Conservation (phyloP, 1,140 invertebrate species). For the Scaptomyza hsui region DNA sequence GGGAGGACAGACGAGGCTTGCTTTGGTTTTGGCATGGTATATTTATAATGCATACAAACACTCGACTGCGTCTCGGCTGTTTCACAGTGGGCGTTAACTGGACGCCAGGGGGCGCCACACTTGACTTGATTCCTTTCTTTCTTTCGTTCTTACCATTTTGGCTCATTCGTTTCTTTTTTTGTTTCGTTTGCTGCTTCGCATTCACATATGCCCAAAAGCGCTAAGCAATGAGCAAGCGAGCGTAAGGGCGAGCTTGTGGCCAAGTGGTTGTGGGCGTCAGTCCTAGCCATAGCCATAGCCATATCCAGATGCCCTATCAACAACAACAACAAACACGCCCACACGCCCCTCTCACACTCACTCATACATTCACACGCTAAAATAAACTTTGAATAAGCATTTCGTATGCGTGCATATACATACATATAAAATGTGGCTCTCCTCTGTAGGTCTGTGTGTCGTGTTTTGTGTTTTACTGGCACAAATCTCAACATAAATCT, state of each 20-base stretch:
- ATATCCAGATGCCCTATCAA: slow-evolving; percentile 45
- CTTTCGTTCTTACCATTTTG: slow-evolving; percentile 17
- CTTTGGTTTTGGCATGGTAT: slow-evolving; percentile 60
- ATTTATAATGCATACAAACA: slow-evolving; percentile 79
- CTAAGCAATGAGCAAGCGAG: slow-evolving; percentile 36
- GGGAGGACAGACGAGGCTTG: not conserved
- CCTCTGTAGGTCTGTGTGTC: slow-evolving; percentile 21
- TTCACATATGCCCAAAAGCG: slow-evolving; percentile 52
- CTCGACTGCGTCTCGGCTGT: slow-evolving; percentile 39
- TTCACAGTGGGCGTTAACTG: slow-evolving; percentile 41
- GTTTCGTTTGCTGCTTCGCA: not conserved
- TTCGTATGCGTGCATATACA: slow-evolving; percentile 47
- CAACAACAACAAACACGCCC: slow-evolving; percentile 3
- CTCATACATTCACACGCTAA: slow-evolving; percentile 50
- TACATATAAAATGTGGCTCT: slow-evolving; percentile 33
- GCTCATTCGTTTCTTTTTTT: slow-evolving; percentile 2
- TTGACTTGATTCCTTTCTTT: slow-evolving; percentile 72
- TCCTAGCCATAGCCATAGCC: slow-evolving; percentile 20
- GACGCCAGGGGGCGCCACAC: slow-evolving; percentile 59
- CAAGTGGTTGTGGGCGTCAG: slow-evolving; percentile 49
- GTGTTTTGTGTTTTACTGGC: slow-evolving; percentile 57
- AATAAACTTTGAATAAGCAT: slow-evolving; percentile 83
- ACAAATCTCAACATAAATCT: slow-evolving; percentile 79
- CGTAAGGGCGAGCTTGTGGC: slow-evolving; percentile 31
- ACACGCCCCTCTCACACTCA: slow-evolving; percentile 16